Conservation (phyloP, 2,797 vertebrate genomes). For the Crocidura indochinensis region DNA sequence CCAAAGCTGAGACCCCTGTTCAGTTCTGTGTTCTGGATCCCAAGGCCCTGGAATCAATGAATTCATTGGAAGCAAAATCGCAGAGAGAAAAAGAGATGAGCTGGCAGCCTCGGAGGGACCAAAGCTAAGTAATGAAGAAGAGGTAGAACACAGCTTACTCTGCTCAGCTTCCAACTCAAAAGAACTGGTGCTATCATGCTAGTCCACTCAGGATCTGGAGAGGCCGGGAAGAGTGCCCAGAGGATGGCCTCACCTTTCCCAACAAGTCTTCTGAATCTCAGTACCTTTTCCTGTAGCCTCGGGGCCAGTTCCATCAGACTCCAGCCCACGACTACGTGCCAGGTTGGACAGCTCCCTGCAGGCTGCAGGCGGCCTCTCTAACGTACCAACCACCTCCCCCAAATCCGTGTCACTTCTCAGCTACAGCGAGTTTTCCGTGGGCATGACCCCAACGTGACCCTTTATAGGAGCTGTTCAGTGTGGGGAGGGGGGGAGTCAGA, state of each 20-base stretch:
- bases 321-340: not conserved
- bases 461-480: not conserved
- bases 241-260: constrained; percentile 12
- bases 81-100: not conserved
- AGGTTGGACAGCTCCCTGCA: constrained; percentile 80
- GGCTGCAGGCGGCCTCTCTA: not conserved
- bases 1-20: not conserved
- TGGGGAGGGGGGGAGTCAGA: not conserved
- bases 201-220: not conserved
- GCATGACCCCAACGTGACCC: constrained; percentile 38
- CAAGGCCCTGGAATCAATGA: constrained; percentile 38
- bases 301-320: not conserved
- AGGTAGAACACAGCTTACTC: not conserved
- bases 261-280: constrained; percentile 48
- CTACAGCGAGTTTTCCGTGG: constrained; percentile 24
- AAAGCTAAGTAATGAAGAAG: not conserved
- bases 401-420: constrained; percentile 7
- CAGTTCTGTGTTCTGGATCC: constrained; percentile 12
- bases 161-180: not conserved
- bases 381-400: not conserved
- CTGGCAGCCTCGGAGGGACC: no score
- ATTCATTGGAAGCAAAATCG: not conserved
- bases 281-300: constrained; percentile 23
- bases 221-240: not conserved
- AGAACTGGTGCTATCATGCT: not conserved